Percentiles rank a stretch among this genome's conserved stretches.
Evolutionary conservation across 2,888 invertebrate species (phyloP).

Genomic region (Epinotia bilunana): DNA sequence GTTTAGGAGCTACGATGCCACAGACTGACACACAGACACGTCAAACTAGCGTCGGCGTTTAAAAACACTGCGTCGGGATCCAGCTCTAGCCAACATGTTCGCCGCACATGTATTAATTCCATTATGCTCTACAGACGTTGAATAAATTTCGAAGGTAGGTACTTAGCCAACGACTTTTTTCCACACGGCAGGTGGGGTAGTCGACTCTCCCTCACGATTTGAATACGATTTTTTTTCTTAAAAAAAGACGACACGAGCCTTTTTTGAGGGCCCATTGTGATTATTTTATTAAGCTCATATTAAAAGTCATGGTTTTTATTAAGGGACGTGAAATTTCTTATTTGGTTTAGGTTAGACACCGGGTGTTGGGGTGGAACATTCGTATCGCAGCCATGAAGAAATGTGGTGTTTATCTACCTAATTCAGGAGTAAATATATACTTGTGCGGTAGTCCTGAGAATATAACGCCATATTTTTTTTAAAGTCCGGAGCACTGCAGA

Average conservation of each 20-base stretch:
- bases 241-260: constrained; percentile 52
- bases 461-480: not conserved
- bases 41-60: too few species aligned
- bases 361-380: constrained; percentile 9
- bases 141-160: constrained; percentile 36
- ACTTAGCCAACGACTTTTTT: constrained; percentile 43
- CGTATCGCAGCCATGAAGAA: not conserved
- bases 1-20: too few species aligned
- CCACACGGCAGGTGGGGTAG: constrained; percentile 59
- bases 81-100: constrained; percentile 6
- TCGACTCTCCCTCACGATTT: constrained; percentile 65
- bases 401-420: not conserved
- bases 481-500: not conserved
- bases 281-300: constrained; percentile 57
- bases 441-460: not conserved
- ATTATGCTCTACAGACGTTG: constrained; percentile 18
- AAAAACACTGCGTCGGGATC: not conserved
- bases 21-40: too few species aligned
- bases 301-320: constrained; percentile 57
- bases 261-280: constrained; percentile 55
- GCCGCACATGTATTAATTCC: constrained; percentile 4
- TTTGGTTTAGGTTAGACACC: constrained; percentile 37
- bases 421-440: not conserved
- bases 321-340: constrained; percentile 44
- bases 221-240: constrained; percentile 65